Evolutionary conservation across 2,797 vertebrate species (phyloP).

Genomic region (Hydrocynus forskahlii): DNA sequence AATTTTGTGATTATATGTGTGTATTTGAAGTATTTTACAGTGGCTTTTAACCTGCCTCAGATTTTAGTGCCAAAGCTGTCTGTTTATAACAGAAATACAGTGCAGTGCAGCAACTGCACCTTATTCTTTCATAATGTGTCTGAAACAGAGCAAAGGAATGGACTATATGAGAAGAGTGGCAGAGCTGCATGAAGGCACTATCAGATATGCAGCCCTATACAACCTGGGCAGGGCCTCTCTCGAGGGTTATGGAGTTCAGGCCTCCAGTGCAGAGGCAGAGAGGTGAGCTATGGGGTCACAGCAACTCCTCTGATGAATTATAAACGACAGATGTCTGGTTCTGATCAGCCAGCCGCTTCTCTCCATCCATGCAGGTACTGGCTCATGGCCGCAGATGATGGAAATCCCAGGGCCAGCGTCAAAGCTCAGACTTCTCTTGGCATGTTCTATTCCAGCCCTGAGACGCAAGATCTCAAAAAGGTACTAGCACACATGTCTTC

Average conservation of each 20-base stretch:
- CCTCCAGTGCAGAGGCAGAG: conserved; percentile 76
- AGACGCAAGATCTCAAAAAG: conserved; percentile 77
- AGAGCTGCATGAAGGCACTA: conserved; percentile 66
- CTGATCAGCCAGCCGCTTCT: neutral
- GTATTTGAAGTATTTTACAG: neutral
- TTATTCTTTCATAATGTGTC: conserved; percentile 5
- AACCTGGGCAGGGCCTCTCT: conserved; percentile 80
- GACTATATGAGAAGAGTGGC: conserved; percentile 79
- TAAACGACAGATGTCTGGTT: neutral
- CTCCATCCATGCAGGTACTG: conserved; percentile 70
- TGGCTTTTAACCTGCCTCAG: neutral
- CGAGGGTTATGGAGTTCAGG: conserved; percentile 76
- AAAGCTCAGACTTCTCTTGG: conserved; percentile 81
- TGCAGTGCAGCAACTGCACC: neutral
- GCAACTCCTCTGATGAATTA: neutral
- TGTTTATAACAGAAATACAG: neutral
- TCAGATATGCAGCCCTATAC: conserved; percentile 79
- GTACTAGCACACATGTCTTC: conserved; percentile 54
- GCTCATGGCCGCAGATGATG: conserved; percentile 80
- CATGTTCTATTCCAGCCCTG: conserved; percentile 77
- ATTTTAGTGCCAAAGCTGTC: neutral
- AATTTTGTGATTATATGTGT: no score
- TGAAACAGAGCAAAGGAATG: conserved; percentile 75
- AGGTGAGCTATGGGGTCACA: conserved; percentile 64
- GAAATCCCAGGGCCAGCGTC: conserved; percentile 80